A percentile compares a stretch with the other conserved stretches of the same genome.
These are phyloP conservation scores for Apamea epomidion DNA, from an alignment of 2,888 invertebrate species.

Conservation along the genomic window DNA sequence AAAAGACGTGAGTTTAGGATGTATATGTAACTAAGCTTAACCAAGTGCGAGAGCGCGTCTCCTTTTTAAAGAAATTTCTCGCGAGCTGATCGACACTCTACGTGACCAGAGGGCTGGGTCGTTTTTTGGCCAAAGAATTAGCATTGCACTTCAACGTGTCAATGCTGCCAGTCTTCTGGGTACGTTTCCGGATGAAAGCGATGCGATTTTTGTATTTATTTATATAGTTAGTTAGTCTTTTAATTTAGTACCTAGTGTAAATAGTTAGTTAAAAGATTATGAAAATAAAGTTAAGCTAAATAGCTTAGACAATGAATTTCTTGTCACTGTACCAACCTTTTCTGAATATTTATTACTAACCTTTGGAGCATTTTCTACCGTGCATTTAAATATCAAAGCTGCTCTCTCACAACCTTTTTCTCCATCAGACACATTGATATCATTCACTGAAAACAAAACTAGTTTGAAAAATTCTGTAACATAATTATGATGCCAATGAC, in stretches of 20 bases:
- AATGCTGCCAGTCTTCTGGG: no score
- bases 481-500: not conserved
- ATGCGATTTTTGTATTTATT: no score
- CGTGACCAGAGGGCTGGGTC: no score
- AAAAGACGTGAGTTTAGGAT: not conserved
- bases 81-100: no score
- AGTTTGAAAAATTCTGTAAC: not conserved
- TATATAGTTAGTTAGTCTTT: no score
- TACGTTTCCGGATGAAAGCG: no score
- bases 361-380: constrained; percentile 81
- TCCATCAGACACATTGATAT: constrained; percentile 79
- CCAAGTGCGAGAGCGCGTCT: no score
- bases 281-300: not conserved
- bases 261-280: no score
- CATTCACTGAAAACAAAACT: constrained; percentile 79
- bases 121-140: no score
- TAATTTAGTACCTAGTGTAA: no score
- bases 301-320: not conserved
- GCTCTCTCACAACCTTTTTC: constrained; percentile 86
- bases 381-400: constrained; percentile 81
- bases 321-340: not conserved
- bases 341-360: constrained; percentile 64
- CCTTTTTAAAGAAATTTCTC: no score
- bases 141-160: no score
- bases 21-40: not conserved